Evolutionary conservation across 2,797 vertebrate genomes (phyloP).

Genomic region (Leptatherina wallacei): DNA sequence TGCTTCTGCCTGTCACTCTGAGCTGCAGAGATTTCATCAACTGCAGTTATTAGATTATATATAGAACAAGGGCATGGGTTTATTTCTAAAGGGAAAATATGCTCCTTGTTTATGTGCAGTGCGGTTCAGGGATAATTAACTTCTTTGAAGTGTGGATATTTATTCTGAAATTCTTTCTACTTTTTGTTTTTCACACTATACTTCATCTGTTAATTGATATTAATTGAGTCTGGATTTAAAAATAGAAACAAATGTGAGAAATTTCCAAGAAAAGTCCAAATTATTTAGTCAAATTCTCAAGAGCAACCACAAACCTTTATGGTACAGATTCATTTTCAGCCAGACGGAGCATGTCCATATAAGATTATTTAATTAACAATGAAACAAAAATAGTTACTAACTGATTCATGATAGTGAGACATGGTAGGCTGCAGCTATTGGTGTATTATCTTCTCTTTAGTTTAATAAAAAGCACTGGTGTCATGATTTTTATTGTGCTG

Average conservation of each 20-base stretch:
- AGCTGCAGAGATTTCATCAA: constrained; percentile 32
- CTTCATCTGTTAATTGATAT: background rate
- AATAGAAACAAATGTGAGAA: background rate
- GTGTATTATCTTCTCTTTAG: background rate
- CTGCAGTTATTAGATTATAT: constrained; percentile 24
- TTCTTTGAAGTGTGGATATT: background rate
- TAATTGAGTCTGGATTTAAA: background rate
- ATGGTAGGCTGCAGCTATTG: background rate
- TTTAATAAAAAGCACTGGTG: background rate
- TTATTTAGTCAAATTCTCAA: background rate
- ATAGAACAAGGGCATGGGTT: constrained; percentile 28
- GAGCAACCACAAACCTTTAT: background rate
- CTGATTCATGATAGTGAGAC: background rate
- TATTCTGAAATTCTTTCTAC: background rate
- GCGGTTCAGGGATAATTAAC: constrained; percentile 3
- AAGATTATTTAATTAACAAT: background rate
- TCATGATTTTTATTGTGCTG: background rate
- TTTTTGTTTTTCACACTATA: background rate
- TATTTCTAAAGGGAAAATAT: constrained; percentile 7
- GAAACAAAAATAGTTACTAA: background rate
- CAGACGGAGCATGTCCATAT: background rate
- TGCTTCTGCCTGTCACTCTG: constrained; percentile 39
- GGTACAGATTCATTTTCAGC: background rate
- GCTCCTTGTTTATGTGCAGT: background rate
- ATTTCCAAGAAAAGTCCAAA: background rate